A percentile compares a stretch with the other conserved stretches of the same genome.
Conservation (phyloP, 1,140 invertebrate genomes). For the Temnothorax longispinosus region DNA sequence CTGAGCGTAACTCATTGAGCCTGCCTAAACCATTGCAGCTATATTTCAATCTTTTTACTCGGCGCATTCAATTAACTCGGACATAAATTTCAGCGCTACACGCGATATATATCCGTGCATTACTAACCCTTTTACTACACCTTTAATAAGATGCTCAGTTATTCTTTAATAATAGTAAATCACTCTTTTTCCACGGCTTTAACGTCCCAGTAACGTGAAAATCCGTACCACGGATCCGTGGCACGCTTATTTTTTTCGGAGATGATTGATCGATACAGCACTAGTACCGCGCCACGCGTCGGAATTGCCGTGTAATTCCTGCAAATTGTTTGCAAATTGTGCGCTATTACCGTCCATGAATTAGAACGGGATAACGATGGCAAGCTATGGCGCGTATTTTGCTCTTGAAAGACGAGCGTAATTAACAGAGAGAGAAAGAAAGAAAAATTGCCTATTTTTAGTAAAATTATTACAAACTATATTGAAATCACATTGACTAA, state of each 20-base stretch:
- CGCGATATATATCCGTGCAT: slow-evolving; percentile 11
- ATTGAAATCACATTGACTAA: neutral
- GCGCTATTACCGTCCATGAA: slow-evolving; percentile 60
- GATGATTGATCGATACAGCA: slow-evolving; percentile 69
- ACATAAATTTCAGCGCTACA: slow-evolving; percentile 49
- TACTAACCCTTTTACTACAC: slow-evolving; percentile 44
- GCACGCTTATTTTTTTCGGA: slow-evolving; percentile 43
- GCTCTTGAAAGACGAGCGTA: slow-evolving; percentile 11
- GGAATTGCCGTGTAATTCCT: slow-evolving; percentile 71
- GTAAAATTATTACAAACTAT: neutral
- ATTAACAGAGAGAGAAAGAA: slow-evolving; percentile 15
- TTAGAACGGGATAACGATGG: slow-evolving; percentile 56
- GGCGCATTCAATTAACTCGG: slow-evolving; percentile 50
- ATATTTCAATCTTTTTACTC: slow-evolving; percentile 52
- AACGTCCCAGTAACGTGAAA: slow-evolving; percentile 16
- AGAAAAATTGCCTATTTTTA: neutral
- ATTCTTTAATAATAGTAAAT: slow-evolving; percentile 60
- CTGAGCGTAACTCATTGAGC: slow-evolving; percentile 40
- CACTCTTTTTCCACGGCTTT: neutral
- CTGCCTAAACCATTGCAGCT: slow-evolving; percentile 37
- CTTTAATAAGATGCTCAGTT: slow-evolving; percentile 56
- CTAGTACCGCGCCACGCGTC: slow-evolving; percentile 40
- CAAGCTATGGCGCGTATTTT: neutral
- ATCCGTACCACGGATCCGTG: neutral
- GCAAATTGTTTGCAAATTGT: slow-evolving; percentile 76